phyloP scores from a whole-genome alignment of 1,140 invertebrate species.

The Vanessa tameamea region DNA sequence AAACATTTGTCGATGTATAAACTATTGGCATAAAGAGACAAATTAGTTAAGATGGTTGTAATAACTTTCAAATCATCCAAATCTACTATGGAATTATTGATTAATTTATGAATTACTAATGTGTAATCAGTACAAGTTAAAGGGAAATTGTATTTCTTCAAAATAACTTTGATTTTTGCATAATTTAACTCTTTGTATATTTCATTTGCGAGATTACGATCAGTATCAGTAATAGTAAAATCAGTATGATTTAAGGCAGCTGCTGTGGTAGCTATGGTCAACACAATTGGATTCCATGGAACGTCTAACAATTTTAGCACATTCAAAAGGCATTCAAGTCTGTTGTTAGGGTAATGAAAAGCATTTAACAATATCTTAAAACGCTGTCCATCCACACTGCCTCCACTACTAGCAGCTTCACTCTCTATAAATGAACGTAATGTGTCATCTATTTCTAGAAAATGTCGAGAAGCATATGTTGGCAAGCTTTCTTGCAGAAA shows the following conservation, averaged over 20 bases:
- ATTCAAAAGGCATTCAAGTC: constrained; percentile 67
- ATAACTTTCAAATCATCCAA: constrained; percentile 65
- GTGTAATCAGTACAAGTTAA: constrained; percentile 64
- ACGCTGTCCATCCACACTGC: constrained; percentile 61
- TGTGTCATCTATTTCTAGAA: constrained; percentile 69
- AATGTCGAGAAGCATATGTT: constrained; percentile 59
- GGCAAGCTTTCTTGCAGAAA: constrained; percentile 67
- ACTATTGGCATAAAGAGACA: constrained; percentile 56
- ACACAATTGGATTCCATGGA: constrained; percentile 66
- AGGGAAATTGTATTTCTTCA: constrained; percentile 75
- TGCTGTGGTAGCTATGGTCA: constrained; percentile 58
- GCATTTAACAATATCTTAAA: constrained; percentile 63
- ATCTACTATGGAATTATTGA: constrained; percentile 55
- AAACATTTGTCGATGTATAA: constrained; percentile 70
- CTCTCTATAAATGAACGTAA: constrained; percentile 65
- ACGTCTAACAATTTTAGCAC: constrained; percentile 71
- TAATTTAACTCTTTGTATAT: constrained; percentile 71
- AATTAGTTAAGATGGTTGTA: constrained; percentile 49
- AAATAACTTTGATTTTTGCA: constrained; percentile 70
- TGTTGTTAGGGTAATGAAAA: constrained; percentile 60
- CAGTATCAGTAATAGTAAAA: constrained; percentile 64
- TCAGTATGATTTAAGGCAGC: constrained; percentile 58
- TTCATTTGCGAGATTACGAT: constrained; percentile 59
- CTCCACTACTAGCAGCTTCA: constrained; percentile 67
- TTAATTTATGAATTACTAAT: constrained; percentile 67